Evolutionary conservation across 2,797 vertebrate species (phyloP), one percentile per base, ranked within the genome.

Genomic region (Schizopygopsis malacanthus): DNA sequence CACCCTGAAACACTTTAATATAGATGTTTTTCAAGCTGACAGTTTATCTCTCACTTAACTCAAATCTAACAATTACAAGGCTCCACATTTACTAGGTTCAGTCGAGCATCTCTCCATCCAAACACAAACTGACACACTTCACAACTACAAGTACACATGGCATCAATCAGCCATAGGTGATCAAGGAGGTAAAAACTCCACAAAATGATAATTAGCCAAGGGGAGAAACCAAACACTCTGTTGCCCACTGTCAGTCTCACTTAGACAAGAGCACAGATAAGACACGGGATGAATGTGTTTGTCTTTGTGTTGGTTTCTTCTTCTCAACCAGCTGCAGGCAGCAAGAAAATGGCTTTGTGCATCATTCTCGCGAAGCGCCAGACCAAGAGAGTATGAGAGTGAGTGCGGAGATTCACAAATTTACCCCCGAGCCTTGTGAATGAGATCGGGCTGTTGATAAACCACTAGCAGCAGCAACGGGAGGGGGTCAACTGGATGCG

Each of bases 211-310:
- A 78, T 72, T 25, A 85, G 79, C 84, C 47, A 63, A 73, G 69
- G 85, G 85, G 75, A 87, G 76, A 85, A 69, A 75, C 47, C 41
- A 79, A 83, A 87, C 80, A 79, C 81, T 82, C 86, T 70, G 87
- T 80, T 84, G 86, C 79, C 87, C 65, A 52, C 65, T 84, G 81
- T 81, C 81, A 85, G 88, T 86, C 73, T 82, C 87, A 83, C 75
- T 33, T 69, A 83, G 37, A 86, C 73, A 77, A 79, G 52, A 81
- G 72, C 84, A 79, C 81, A 85, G 77, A 88, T 83, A 87, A 61
- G 56, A 83, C 22, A 25, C n/a, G 7, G 20, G 45, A 79, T 39
- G 76, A 56, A 73, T 77, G 81, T 75, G 79, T 73, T 72, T n/a
- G 63, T 63, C 59, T 70, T 75, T 45, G 43, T 50, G 33, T 56